Conservation (phyloP, 2,888 invertebrate species). For the Andrena dorsata region DNA sequence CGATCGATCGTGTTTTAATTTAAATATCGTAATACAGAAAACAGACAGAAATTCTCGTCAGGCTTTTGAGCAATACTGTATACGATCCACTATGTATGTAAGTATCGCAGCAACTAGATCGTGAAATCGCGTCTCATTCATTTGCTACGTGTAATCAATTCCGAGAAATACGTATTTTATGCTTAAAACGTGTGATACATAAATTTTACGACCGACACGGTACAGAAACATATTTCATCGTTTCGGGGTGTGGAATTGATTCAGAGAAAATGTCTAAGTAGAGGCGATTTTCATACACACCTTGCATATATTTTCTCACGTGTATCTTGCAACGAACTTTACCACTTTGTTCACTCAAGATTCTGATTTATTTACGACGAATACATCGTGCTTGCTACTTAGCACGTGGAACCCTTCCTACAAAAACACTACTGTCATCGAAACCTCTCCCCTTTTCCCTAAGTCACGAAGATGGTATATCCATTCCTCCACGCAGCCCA, state of each 20-base stretch:
- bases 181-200: not conserved
- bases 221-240: conserved; percentile 1
- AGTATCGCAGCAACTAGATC: conserved; percentile 14
- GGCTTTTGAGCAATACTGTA: not conserved
- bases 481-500: not conserved
- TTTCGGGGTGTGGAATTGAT: conserved; percentile 13
- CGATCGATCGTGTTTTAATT: not conserved
- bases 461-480: not conserved
- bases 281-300: conserved; percentile 22
- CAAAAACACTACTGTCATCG: not conserved
- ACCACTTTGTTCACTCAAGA: conserved; percentile 22
- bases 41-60: not conserved
- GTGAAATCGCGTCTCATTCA: conserved; percentile 18
- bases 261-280: conserved; percentile 2
- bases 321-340: not conserved
- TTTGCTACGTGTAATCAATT: conserved; percentile 3
- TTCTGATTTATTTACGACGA: not conserved
- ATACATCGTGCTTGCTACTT: not conserved
- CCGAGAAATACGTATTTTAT: not conserved
- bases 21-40: not conserved
- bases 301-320: not conserved
- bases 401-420: not conserved
- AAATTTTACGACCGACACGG: not conserved
- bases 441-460: not conserved
- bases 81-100: not conserved